These are phyloP conservation scores for Littorina saxatilis DNA, from an alignment of 1,140 invertebrate species.

Conservation along the genomic window DNA sequence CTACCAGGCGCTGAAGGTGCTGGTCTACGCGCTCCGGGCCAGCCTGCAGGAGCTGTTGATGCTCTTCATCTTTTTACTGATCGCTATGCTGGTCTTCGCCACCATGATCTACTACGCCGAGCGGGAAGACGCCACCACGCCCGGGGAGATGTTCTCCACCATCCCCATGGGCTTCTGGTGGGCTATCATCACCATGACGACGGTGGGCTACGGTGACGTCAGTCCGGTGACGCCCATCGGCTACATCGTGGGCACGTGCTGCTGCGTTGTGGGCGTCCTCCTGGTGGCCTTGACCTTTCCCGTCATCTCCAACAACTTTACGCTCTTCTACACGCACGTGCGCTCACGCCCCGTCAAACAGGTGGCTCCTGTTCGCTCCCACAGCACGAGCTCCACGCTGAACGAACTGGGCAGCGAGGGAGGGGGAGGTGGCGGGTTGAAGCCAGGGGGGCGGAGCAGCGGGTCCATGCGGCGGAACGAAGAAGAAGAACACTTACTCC, in stretches of 20 bases:
- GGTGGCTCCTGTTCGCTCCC: background rate
- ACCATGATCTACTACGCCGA: conserved; percentile 99
- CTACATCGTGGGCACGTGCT: conserved; percentile 68
- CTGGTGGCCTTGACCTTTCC: conserved; percentile 73
- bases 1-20: conserved; percentile 71
- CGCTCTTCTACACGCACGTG: conserved; percentile 71
- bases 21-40: conserved; percentile 70
- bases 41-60: conserved; percentile 78
- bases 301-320: conserved; percentile 73
- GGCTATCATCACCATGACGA: conserved; percentile 79
- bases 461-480: background rate
- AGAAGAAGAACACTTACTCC: conserved; percentile 20
- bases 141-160: conserved; percentile 64
- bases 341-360: conserved; percentile 56
- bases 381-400: background rate
- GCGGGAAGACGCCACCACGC: conserved; percentile 75
- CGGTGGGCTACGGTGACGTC: conserved; percentile 77
- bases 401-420: background rate
- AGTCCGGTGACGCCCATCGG: conserved; percentile 77
- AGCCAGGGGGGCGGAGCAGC: background rate
- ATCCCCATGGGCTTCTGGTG: conserved; percentile 78
- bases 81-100: conserved; percentile 98
- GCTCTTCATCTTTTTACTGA: conserved; percentile 96
- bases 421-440: background rate
- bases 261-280: conserved; percentile 66